These are phyloP conservation scores for Lycocerus yunnanus DNA, from an alignment of 2,888 invertebrate genomes.

Conservation along the genomic window DNA sequence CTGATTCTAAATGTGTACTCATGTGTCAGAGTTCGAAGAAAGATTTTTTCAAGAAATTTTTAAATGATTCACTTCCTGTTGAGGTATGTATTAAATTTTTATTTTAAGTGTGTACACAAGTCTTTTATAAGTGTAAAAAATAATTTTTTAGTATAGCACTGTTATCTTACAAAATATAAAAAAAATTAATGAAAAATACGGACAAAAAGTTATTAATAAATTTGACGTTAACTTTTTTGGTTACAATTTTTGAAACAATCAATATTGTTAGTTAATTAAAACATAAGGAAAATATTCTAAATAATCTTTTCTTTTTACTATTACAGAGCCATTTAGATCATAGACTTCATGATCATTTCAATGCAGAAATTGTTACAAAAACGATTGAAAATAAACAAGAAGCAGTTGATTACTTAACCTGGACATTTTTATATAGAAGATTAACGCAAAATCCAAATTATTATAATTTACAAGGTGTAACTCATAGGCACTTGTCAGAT, in stretches of 20 bases:
- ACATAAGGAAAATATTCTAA: neutral
- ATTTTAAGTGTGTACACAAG: no score
- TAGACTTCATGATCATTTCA: constrained; percentile 97
- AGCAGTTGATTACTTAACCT: constrained; percentile 98
- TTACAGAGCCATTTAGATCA: constrained; percentile 93
- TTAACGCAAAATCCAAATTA: constrained; percentile 99
- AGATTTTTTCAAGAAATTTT: constrained; percentile 97
- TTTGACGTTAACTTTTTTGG: no score
- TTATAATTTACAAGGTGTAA: constrained; percentile 96
- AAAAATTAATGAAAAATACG: neutral
- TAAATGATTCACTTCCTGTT: constrained; percentile 95
- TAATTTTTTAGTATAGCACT: no score
- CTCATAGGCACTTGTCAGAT: constrained; percentile 96
- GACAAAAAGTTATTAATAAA: no score
- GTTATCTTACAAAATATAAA: neutral
- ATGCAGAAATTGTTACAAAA: constrained; percentile 99
- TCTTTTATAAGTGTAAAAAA: no score
- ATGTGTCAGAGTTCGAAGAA: constrained; percentile 98
- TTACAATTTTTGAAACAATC: no score
- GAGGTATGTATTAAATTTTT: constrained; percentile 63
- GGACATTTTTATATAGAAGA: constrained; percentile 97
- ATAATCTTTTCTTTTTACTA: constrained; percentile 28
- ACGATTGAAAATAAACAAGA: constrained; percentile 99
- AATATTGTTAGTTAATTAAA: neutral
- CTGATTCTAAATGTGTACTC: constrained; percentile 92